Base-by-base conservation (phyloP, 2,113 vertebrate species). In the Crotalus tigris region DNA sequence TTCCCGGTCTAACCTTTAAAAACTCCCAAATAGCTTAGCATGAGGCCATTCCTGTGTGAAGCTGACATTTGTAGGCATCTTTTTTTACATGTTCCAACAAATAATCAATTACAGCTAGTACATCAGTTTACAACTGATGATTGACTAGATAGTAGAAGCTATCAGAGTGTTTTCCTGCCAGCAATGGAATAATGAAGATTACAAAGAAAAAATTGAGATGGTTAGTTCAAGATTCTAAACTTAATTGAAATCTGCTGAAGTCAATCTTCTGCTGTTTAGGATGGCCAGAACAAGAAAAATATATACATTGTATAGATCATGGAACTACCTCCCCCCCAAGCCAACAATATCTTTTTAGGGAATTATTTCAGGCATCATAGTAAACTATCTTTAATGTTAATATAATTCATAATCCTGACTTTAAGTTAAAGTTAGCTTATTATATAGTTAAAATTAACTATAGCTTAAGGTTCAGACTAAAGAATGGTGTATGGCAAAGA, bases 21-120 rank as follows among this genome's bases (percentile, higher is more conserved):
- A 6, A 3, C 24, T 33, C 46, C 49, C 53, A 88, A 64, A 19
- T 23, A 29, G 19, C 39, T 10, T 81, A 44, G 39, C 24, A 58
- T 21, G 5, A 53, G 92, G 58, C 23, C 7, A 3, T 54, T 85
- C 87, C 44, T 87, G 49, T 19, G 15, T 12, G 53, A 58, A 8
- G 39, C 8, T 92, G 54, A 49, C 39, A 85, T 90, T 85, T 75
- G 89, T 10, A 21, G 44, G 24, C 10, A 49, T 85, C 6, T 26
- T 90, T 85, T 85, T 12, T 90, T 75, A 88, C 88, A 51, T 58
- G 29, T 93, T 55, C 49, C 57, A 53, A 61, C 86, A 92, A 90
- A 44, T 19, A 9, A 89, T 87, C 29, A 87, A 4, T 33, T 88
- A 33, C 39, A 85, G 54, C 29, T 59, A 17, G n/a, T 92, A 19